Evolutionary conservation across 2,797 vertebrate genomes (phyloP).

Genomic region (Sciurus carolinensis): DNA sequence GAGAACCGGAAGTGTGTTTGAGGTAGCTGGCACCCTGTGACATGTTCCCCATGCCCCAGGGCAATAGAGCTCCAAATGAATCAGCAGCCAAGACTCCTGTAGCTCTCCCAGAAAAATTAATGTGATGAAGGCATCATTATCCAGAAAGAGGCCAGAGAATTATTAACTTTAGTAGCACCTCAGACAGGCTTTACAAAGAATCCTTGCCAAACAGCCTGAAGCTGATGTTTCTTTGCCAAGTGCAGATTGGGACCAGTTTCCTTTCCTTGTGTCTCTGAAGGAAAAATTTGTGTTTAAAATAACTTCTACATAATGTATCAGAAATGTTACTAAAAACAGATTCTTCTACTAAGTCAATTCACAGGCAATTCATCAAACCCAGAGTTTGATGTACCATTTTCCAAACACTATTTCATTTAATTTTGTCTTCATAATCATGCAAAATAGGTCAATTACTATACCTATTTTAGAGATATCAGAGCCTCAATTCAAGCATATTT

Average conservation of each 20-base stretch:
- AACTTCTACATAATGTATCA: slow-evolving; percentile 49
- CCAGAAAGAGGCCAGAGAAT: slow-evolving; percentile 69
- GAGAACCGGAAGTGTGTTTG: neutral
- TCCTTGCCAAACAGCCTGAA: slow-evolving; percentile 61
- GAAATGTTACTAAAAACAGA: slow-evolving; percentile 47
- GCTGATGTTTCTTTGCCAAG: slow-evolving; percentile 73
- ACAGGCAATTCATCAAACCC: neutral
- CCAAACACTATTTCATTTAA: slow-evolving; percentile 6
- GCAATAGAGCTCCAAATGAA: slow-evolving; percentile 46
- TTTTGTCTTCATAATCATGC: slow-evolving; percentile 27
- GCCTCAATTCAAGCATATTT: slow-evolving; percentile 31
- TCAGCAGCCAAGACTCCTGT: neutral
- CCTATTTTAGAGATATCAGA: neutral
- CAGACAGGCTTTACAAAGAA: slow-evolving; percentile 62
- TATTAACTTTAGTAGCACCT: slow-evolving; percentile 66
- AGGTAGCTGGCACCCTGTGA: neutral
- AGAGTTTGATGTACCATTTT: neutral
- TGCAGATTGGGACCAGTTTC: neutral
- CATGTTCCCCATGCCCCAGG: slow-evolving; percentile 7
- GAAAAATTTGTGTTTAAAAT: slow-evolving; percentile 54
- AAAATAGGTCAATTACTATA: neutral
- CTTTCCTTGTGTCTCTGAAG: slow-evolving; percentile 16
- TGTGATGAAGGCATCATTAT: slow-evolving; percentile 61
- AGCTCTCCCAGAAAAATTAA: slow-evolving; percentile 71
- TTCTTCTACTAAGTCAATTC: neutral